phyloP scores from a whole-genome alignment of 2,113 vertebrate genomes.

The Corythaixoides concolor region DNA sequence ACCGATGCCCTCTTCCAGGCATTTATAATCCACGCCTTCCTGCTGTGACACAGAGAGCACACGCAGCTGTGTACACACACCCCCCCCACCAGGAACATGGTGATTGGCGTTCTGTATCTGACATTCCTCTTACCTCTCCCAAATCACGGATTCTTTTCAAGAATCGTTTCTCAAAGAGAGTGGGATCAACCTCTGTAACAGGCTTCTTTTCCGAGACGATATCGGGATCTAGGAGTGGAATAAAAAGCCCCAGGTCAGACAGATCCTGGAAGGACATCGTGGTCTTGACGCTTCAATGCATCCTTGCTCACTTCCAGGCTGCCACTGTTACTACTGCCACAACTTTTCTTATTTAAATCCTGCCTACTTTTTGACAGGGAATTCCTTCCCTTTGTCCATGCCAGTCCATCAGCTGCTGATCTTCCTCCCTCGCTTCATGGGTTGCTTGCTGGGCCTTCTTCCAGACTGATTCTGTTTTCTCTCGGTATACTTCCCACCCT shows the following conservation, averaged over 20 bases:
- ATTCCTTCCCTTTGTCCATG: accelerated
- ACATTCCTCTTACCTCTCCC: slow-evolving; percentile 82
- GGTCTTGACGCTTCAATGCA: background rate
- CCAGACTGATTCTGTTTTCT: background rate
- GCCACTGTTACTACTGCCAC: background rate
- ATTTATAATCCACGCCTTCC: accelerated
- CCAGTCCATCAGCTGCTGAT: background rate
- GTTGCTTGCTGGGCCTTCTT: background rate
- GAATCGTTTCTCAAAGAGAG: slow-evolving; percentile 93
- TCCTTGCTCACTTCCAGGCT: background rate
- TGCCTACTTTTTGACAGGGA: background rate
- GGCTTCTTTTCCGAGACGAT: slow-evolving; percentile 82
- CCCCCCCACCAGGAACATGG: background rate
- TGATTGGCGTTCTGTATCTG: accelerated
- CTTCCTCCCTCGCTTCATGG: background rate
- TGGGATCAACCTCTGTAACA: slow-evolving; percentile 85
- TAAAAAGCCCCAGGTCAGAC: background rate
- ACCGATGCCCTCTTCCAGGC: accelerated
- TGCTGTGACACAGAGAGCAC: background rate
- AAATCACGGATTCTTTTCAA: slow-evolving; percentile 88
- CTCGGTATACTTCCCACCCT: background rate
- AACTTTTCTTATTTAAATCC: background rate
- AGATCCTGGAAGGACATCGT: background rate
- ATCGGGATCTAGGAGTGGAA: slow-evolving; percentile 71
- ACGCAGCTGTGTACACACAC: accelerated